Conservation (phyloP, 2,797 vertebrate species). For the Sandelia bainsii region DNA sequence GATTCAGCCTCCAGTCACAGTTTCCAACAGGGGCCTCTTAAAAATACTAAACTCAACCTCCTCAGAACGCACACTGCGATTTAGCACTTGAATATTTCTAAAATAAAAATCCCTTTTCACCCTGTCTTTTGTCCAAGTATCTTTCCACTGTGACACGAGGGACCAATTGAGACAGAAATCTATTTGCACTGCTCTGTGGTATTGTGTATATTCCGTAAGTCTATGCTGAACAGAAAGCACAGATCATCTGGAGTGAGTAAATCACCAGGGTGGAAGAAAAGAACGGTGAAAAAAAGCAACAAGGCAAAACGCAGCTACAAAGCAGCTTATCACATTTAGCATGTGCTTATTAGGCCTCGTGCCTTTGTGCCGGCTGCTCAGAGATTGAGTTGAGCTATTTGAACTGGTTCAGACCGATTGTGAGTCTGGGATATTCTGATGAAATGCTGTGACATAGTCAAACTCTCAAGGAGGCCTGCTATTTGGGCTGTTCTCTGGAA, state of each 20-base stretch:
- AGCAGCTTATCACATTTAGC: conserved; percentile 81
- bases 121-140: conserved; percentile 81
- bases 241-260: conserved; percentile 82
- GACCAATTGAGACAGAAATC: conserved; percentile 87
- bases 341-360: conserved; percentile 81
- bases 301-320: conserved; percentile 75
- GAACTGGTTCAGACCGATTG: conserved; percentile 80
- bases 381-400: conserved; percentile 80
- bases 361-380: conserved; percentile 75
- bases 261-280: conserved; percentile 82
- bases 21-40: conserved; percentile 81
- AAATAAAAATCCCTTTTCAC: conserved; percentile 74
- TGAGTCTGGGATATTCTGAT: conserved; percentile 84
- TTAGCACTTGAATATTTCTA: conserved; percentile 80
- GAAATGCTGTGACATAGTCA: conserved; percentile 81
- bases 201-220: conserved; percentile 22
- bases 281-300: conserved; percentile 55
- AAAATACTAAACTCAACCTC: conserved; percentile 76
- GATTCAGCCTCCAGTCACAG: conserved; percentile 76
- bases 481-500: conserved; percentile 52
- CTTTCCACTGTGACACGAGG: conserved; percentile 84
- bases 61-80: conserved; percentile 76
- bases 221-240: conserved; percentile 72
- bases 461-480: conserved; percentile 58
- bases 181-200: conserved; percentile 79